phyloP scores from a whole-genome alignment of 2,113 vertebrate species.

The Phalacrocorax aristotelis region DNA sequence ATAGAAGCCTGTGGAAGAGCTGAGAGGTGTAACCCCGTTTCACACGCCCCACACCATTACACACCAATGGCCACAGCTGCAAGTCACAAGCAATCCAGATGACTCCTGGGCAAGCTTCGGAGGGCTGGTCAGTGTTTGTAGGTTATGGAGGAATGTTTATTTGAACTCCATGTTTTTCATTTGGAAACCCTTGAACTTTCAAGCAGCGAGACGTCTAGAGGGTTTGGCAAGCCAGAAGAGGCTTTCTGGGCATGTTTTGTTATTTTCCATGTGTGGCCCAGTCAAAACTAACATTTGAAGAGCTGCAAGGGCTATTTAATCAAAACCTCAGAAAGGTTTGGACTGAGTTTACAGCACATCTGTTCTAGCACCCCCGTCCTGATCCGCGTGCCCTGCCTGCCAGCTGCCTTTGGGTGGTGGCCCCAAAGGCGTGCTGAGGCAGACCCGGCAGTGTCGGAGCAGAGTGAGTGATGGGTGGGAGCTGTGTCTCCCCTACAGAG shows the following conservation, averaged over 20 bases:
- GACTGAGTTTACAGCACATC: neutral
- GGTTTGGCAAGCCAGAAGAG: neutral
- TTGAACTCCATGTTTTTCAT: neutral
- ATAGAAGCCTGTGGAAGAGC: neutral
- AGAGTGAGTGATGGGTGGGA: neutral
- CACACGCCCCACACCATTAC: neutral
- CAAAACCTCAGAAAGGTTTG: neutral
- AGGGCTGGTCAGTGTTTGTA: fast-evolving
- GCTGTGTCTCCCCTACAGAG: neutral
- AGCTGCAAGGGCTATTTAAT: neutral
- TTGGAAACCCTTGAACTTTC: neutral
- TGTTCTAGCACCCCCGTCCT: neutral
- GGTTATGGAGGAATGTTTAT: neutral
- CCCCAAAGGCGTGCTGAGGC: neutral
- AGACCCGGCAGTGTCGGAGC: neutral
- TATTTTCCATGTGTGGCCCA: neutral
- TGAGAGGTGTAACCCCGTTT: neutral
- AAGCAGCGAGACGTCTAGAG: neutral
- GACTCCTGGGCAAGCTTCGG: neutral
- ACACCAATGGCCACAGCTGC: neutral
- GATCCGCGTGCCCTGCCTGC: neutral
- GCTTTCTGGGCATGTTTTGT: neutral
- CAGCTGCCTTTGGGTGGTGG: neutral
- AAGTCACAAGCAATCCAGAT: neutral
- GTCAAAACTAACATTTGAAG: neutral